Percentiles rank a stretch among this genome's conserved stretches.
Conservation (phyloP, 2,113 vertebrate genomes). For the Alosa alosa region DNA sequence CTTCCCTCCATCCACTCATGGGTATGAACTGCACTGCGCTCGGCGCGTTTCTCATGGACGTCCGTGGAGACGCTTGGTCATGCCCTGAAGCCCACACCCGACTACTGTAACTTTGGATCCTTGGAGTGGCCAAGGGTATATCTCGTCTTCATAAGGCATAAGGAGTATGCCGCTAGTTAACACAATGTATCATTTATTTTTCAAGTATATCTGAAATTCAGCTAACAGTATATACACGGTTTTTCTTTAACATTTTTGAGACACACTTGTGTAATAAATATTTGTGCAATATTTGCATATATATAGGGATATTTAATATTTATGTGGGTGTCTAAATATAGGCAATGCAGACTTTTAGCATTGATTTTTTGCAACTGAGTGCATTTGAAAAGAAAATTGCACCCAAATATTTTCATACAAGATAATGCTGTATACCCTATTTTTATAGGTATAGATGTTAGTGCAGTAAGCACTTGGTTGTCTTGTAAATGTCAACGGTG, state of each 20-base stretch:
- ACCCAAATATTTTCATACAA: slow-evolving; percentile 62
- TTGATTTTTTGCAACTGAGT: slow-evolving; percentile 17
- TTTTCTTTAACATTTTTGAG: slow-evolving; percentile 15
- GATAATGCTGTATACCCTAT: slow-evolving; percentile 58
- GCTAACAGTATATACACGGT: slow-evolving; percentile 23
- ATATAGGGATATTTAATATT: slow-evolving; percentile 70
- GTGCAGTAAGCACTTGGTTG: slow-evolving; percentile 37
- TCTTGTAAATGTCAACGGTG: slow-evolving; percentile 54
- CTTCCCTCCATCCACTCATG: slow-evolving; percentile 41
- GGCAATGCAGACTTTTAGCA: slow-evolving; percentile 24
- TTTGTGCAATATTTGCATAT: slow-evolving; percentile 75
- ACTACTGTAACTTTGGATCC: background rate
- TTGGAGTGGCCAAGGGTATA: background rate
- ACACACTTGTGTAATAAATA: slow-evolving; percentile 44
- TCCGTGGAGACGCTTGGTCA: background rate
- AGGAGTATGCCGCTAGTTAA: slow-evolving; percentile 38
- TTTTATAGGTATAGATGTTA: slow-evolving; percentile 60
- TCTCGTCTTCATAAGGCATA: slow-evolving; percentile 52
- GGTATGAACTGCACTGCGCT: slow-evolving; percentile 56
- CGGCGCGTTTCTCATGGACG: slow-evolving; percentile 12
- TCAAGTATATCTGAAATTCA: slow-evolving; percentile 31
- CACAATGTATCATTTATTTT: slow-evolving; percentile 30
- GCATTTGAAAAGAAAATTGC: background rate
- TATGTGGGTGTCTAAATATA: slow-evolving; percentile 46
- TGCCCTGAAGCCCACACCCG: background rate